Conservation (phyloP, 2,113 vertebrate species). For the Bostrychus sinensis region DNA sequence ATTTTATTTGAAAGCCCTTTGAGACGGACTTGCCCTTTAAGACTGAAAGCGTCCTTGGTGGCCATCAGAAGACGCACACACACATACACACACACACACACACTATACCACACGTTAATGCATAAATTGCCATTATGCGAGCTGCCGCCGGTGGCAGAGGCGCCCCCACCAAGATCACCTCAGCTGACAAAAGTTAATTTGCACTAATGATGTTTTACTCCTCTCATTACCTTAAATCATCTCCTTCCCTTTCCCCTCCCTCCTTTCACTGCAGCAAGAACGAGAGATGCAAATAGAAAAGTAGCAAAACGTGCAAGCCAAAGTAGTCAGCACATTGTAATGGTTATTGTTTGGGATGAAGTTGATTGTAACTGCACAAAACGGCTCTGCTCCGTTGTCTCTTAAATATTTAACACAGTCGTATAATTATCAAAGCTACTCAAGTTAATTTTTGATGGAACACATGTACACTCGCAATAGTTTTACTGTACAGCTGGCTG, state of each 20-base stretch:
- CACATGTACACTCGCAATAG: slow-evolving; percentile 38
- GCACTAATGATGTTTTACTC: slow-evolving; percentile 85
- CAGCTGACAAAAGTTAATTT: slow-evolving; percentile 86
- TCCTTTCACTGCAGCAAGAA: slow-evolving; percentile 31
- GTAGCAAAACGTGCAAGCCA: slow-evolving; percentile 31
- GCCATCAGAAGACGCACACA: slow-evolving; percentile 55
- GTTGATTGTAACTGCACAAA: slow-evolving; percentile 33
- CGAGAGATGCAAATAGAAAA: slow-evolving; percentile 50
- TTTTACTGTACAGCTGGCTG: slow-evolving; percentile 63
- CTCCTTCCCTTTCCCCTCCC: slow-evolving; percentile 46
- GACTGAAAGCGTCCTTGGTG: slow-evolving; percentile 68
- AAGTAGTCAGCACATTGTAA: slow-evolving; percentile 57
- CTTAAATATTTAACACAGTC: slow-evolving; percentile 65
- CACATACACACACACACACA: slow-evolving; percentile 38
- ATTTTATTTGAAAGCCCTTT: slow-evolving; percentile 29
- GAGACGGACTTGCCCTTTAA: slow-evolving; percentile 64
- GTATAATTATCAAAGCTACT: slow-evolving; percentile 72
- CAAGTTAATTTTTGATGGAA: slow-evolving; percentile 68
- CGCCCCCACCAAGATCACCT: slow-evolving; percentile 81
- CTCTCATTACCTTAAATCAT: slow-evolving; percentile 86
- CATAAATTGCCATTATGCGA: slow-evolving; percentile 80
- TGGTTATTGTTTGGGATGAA: slow-evolving; percentile 55
- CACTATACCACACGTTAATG: slow-evolving; percentile 60
- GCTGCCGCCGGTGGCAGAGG: slow-evolving; percentile 76
- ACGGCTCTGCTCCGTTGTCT: slow-evolving; percentile 38